Conservation (phyloP, 2,888 invertebrate species). For the Apomyelois bistriatella region DNA sequence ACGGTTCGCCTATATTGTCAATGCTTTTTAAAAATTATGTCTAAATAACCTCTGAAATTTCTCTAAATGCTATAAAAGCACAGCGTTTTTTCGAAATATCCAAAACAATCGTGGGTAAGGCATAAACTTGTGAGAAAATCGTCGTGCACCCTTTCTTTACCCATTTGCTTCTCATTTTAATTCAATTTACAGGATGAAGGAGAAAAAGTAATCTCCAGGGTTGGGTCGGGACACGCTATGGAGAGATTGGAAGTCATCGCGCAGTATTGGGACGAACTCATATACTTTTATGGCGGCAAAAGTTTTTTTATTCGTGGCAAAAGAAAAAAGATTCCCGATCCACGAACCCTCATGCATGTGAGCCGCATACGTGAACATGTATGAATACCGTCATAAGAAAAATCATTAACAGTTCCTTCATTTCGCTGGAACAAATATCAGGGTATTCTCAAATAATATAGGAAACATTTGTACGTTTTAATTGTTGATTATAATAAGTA, state of each 20-base stretch:
- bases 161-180: conserved; percentile 75
- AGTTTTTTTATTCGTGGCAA: conserved; percentile 71
- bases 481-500: too few relatives aligned
- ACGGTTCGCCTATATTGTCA: too few relatives aligned
- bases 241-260: conserved; percentile 77
- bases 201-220: conserved; percentile 76
- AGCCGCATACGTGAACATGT: conserved; percentile 54
- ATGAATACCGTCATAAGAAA: conserved; percentile 47
- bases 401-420: conserved; percentile 52
- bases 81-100: conserved; percentile 20
- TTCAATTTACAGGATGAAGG: conserved; percentile 77
- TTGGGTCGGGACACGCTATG: conserved; percentile 70
- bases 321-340: conserved; percentile 69
- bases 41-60: neutral
- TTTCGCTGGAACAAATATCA: conserved; percentile 27
- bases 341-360: conserved; percentile 48
- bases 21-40: too few relatives aligned
- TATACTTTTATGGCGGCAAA: conserved; percentile 74
- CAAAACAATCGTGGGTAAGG: conserved; percentile 37
- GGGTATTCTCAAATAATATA: too few relatives aligned
- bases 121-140: conserved; percentile 62
- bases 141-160: conserved; percentile 68
- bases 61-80: neutral
- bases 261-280: conserved; percentile 76
- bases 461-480: too few relatives aligned